A percentile compares a stretch with the other conserved stretches of the same genome.
phyloP scores from a whole-genome alignment of 2,797 vertebrate genomes.

The Momotus momota region DNA sequence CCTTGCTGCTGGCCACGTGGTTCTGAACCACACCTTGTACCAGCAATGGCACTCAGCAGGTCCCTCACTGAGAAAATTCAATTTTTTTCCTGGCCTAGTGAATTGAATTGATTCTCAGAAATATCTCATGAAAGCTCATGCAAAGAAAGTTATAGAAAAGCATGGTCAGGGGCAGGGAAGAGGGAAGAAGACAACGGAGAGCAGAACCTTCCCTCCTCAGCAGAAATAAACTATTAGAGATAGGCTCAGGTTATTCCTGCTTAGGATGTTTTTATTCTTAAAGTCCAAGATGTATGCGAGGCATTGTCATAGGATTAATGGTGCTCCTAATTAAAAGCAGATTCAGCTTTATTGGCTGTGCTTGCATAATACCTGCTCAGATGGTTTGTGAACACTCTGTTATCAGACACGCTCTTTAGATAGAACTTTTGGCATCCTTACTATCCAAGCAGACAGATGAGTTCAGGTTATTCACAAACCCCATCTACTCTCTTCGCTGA shows the following conservation, averaged over 20 bases:
- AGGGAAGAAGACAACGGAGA: background rate
- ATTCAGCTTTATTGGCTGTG: background rate
- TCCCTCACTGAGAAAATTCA: background rate
- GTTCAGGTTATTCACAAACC: background rate
- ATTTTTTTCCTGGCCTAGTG: background rate
- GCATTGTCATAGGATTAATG: background rate
- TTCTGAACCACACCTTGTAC: background rate
- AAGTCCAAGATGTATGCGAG: background rate
- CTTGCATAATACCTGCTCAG: background rate
- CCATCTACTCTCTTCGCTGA: background rate
- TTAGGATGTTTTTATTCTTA: background rate
- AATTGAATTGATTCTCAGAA: background rate
- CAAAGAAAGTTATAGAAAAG: background rate
- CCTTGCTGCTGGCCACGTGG: background rate
- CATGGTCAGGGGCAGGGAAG: background rate
- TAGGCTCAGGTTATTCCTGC: background rate
- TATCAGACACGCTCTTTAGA: background rate
- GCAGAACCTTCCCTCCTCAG: background rate
- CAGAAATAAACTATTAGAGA: background rate
- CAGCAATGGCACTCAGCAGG: background rate
- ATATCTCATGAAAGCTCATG: background rate
- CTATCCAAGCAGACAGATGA: background rate
- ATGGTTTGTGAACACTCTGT: background rate
- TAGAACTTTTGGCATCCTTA: background rate
- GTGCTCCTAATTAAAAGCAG: constrained; percentile 8